These are phyloP conservation scores for Akabosia matsudoensis DNA, from an alignment of 1,140 invertebrate genomes.

Conservation along the genomic window DNA sequence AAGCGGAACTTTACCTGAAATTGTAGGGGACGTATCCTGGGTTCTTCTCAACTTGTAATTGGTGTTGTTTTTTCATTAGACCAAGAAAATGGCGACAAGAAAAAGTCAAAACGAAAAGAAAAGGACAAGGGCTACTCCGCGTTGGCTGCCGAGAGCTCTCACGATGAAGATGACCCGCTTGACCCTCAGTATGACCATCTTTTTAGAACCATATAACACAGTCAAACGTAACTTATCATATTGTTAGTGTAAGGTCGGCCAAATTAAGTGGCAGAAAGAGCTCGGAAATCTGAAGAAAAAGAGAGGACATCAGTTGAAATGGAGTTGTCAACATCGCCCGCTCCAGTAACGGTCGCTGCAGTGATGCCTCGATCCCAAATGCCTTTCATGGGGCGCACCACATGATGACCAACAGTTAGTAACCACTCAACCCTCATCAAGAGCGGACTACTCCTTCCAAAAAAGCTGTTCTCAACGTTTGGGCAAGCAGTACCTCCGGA, in stretches of 20 bases:
- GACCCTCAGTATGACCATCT: conserved; percentile 79
- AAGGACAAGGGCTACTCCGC: conserved; percentile 81
- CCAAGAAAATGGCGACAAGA: conserved; percentile 45
- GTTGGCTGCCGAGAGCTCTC: conserved; percentile 86
- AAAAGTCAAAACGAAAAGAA: conserved; percentile 74
- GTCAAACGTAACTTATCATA: not conserved
- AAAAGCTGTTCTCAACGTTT: too few relatives aligned
- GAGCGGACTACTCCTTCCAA: too few relatives aligned
- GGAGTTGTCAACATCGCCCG: not conserved
- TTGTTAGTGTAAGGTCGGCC: conserved; percentile 49
- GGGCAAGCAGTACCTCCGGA: not conserved
- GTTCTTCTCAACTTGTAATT: too few relatives aligned
- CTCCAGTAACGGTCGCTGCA: too few relatives aligned
- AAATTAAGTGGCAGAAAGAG: conserved; percentile 64
- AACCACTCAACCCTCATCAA: too few relatives aligned
- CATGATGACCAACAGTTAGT: not conserved
- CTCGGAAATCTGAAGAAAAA: conserved; percentile 47
- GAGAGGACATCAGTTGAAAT: conserved; percentile 33
- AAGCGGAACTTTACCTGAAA: too few relatives aligned
- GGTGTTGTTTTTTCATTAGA: too few relatives aligned
- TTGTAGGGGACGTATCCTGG: too few relatives aligned
- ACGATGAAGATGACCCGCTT: conserved; percentile 70
- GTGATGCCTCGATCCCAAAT: not conserved
- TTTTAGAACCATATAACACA: too few relatives aligned
- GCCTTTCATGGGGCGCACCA: not conserved